These are phyloP conservation scores for Drosophila bunnanda DNA, from an alignment of 2,888 invertebrate genomes.

Conservation along the genomic window DNA sequence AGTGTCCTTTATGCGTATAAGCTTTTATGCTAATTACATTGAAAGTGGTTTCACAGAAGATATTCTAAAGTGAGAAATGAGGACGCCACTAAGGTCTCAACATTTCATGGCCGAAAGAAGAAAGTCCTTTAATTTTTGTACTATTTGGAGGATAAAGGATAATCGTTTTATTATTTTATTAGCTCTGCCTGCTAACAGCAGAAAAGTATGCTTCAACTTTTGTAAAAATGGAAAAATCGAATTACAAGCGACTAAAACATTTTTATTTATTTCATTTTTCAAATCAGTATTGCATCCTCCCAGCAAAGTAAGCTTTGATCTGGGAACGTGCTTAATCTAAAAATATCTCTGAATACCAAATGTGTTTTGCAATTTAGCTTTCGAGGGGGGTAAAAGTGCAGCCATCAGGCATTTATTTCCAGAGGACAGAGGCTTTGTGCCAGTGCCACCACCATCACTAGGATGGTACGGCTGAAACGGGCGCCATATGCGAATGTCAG, in stretches of 20 bases:
- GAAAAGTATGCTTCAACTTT: neutral
- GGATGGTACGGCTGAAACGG: slow-evolving; percentile 9
- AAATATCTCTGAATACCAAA: neutral
- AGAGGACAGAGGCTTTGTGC: slow-evolving; percentile 3
- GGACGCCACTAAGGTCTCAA: neutral
- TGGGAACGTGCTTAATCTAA: neutral
- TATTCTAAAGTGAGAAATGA: neutral
- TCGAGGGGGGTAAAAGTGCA: slow-evolving; percentile 3
- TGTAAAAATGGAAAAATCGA: neutral
- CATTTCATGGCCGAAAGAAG: neutral
- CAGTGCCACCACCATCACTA: slow-evolving; percentile 2
- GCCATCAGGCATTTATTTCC: slow-evolving; percentile 1
- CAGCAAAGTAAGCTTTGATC: neutral
- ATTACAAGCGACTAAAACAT: neutral
- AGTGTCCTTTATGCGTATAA: slow-evolving; percentile 7
- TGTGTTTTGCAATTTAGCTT: slow-evolving; percentile 7
- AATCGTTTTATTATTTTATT: too few relatives aligned
- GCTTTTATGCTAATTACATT: slow-evolving; percentile 10
- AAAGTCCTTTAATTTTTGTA: neutral
- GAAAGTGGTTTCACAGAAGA: slow-evolving; percentile 1
- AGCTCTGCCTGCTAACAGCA: neutral
- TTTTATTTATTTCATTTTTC: too few relatives aligned
- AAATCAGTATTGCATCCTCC: too few relatives aligned
- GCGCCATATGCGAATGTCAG: slow-evolving; percentile 57
- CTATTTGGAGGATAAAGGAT: neutral